Evolutionary conservation across 2,888 invertebrate genomes (phyloP).

Genomic region (Morinoia aosen): DNA sequence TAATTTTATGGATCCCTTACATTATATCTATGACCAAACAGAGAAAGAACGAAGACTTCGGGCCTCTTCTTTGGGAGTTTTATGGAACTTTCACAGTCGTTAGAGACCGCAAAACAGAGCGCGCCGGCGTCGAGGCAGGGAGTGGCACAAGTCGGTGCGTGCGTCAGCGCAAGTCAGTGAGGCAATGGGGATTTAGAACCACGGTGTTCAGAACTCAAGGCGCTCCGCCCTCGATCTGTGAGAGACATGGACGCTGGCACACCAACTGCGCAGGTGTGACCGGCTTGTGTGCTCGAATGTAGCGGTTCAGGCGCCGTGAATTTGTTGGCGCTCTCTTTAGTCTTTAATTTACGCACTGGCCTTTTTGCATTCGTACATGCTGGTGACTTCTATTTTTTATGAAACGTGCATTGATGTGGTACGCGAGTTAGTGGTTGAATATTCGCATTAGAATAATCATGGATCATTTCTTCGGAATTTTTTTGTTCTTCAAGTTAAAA

Average conservation of each 20-base stretch:
- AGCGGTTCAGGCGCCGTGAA: not conserved
- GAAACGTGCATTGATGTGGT: not conserved
- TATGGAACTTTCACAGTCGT: not conserved
- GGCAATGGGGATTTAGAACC: not conserved
- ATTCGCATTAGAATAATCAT: not conserved
- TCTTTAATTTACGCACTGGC: not conserved
- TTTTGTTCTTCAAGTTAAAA: not conserved
- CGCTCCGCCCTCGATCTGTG: not conserved
- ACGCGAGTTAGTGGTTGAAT: not conserved
- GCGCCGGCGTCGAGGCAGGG: not conserved
- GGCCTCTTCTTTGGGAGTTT: not conserved
- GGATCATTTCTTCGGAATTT: not conserved
- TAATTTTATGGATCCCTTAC: not conserved
- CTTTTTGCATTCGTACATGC: not conserved
- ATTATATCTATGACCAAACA: not conserved
- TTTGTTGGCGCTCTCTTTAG: not conserved
- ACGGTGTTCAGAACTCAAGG: not conserved
- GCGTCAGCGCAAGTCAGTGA: not conserved
- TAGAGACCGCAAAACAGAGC: slow-evolving; percentile 24
- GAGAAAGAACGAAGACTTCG: not conserved
- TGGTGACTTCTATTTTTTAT: not conserved
- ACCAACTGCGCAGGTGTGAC: not conserved
- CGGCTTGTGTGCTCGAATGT: not conserved
- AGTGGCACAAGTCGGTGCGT: not conserved
- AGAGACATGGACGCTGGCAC: not conserved